phyloP scores from a whole-genome alignment of 2,113 vertebrate genomes.

The Todiramphus chloris region DNA sequence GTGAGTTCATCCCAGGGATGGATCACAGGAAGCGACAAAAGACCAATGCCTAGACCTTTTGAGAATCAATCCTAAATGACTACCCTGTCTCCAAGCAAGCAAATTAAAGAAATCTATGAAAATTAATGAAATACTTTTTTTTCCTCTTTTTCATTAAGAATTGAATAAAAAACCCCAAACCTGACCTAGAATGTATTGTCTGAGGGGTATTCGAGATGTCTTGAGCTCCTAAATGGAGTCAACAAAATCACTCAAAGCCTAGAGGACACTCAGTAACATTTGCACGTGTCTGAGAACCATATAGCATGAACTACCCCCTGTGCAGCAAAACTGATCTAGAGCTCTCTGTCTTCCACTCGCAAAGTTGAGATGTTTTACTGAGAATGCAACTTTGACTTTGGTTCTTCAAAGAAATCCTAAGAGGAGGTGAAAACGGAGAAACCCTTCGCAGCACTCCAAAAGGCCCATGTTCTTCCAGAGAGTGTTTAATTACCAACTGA shows the following conservation, averaged over 20 bases:
- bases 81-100: too few species aligned
- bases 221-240: neutral
- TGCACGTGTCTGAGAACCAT: neutral
- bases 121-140: neutral
- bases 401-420: slow-evolving; percentile 55
- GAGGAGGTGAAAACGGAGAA: slow-evolving; percentile 26
- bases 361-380: slow-evolving; percentile 21
- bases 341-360: slow-evolving; percentile 8
- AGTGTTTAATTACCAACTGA: slow-evolving; percentile 48
- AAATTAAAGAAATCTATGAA: too few species aligned
- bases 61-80: neutral
- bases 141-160: neutral
- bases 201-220: neutral
- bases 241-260: neutral
- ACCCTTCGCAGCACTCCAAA: slow-evolving; percentile 38
- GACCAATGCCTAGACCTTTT: neutral
- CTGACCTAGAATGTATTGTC: neutral
- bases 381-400: slow-evolving; percentile 43
- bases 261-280: neutral
- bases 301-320: neutral
- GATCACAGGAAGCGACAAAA: neutral
- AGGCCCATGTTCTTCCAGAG: slow-evolving; percentile 29
- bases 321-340: neutral
- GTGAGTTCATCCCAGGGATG: neutral
- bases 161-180: neutral